Conservation (phyloP, 2,113 vertebrate genomes). For the Mustelus asterias region DNA sequence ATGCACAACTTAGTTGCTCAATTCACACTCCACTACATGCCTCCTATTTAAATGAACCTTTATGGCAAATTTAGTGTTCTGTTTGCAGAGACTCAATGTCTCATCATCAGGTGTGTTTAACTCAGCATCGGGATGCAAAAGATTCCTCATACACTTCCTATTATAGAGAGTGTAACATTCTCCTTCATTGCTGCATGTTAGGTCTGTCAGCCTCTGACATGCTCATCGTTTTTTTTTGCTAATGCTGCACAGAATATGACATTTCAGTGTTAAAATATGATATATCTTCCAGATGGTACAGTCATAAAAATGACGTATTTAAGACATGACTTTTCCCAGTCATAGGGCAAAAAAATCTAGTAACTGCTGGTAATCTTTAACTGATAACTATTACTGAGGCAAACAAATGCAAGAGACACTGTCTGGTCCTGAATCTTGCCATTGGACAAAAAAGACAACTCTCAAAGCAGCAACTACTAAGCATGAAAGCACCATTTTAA, state of each 20-base stretch:
- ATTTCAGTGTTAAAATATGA: constrained; percentile 24
- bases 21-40: neutral
- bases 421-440: neutral
- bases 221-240: constrained; percentile 19
- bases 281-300: neutral
- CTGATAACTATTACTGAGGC: neutral
- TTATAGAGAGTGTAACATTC: neutral
- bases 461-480: neutral
- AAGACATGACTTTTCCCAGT: constrained; percentile 23
- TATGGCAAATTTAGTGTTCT: neutral
- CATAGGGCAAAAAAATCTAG: constrained; percentile 26
- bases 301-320: constrained; percentile 30
- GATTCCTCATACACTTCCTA: neutral
- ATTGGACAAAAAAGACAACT: neutral
- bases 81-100: neutral
- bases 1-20: neutral
- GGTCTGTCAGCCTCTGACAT: neutral
- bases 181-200: constrained; percentile 12
- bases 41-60: neutral
- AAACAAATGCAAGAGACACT: neutral
- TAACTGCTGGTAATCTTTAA: constrained; percentile 28
- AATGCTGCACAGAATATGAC: constrained; percentile 32
- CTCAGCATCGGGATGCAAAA: neutral
- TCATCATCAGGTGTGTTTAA: neutral
- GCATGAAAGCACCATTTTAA: neutral